Base-by-base conservation (phyloP, 2,888 invertebrate species). In the Electrophaes corylata region DNA sequence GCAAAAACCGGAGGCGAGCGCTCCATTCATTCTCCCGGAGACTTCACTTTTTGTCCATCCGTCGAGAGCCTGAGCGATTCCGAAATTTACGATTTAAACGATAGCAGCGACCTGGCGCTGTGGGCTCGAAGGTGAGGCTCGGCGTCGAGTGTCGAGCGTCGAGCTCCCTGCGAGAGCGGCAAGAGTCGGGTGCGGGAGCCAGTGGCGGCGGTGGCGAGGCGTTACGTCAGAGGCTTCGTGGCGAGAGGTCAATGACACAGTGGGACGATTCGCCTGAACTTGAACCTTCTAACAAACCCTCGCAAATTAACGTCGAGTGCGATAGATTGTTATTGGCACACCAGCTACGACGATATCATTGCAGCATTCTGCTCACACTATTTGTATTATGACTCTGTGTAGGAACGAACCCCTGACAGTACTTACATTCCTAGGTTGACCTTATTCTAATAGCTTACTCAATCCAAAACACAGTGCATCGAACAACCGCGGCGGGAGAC, bases 231-330 rank as follows among this genome's bases (percentile, higher is more conserved):
- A 67, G 71, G 65, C 62, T 69, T 53, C 61, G 64, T 55, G 60
- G 56, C 62, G 56, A 66, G 67, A 40, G 81, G 81, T 81, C 78
- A 69, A 33, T 63, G 81, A 71, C 79, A 72, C 64, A 64, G 66
- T 64, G 58, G 56, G 56, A 53, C 60, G 66, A 70, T 69, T 69
- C 71, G 72, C 52, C 73, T 79, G 78, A 77, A 78, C 81, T 78
- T 76, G 78, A 80, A 78, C 78, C 67, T 71, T 66, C 64, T 63
- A 62, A 69, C 72, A 69, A 70, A 52, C 66, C 63, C 63, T 65
- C 71, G 62, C 68, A 66, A 73, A 72, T 72, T 64, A 73, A 65
- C 71, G 70, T 69, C 61, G 66, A 60, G 63, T 57, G 51, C 47
- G 41, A 43, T 47, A 33, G 12, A 40, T 33, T 31, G 33, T 53